A percentile compares a stretch with the other conserved stretches of the same genome.
These are phyloP conservation scores for Furcula furcula DNA, from an alignment of 2,888 invertebrate genomes.

Conservation along the genomic window DNA sequence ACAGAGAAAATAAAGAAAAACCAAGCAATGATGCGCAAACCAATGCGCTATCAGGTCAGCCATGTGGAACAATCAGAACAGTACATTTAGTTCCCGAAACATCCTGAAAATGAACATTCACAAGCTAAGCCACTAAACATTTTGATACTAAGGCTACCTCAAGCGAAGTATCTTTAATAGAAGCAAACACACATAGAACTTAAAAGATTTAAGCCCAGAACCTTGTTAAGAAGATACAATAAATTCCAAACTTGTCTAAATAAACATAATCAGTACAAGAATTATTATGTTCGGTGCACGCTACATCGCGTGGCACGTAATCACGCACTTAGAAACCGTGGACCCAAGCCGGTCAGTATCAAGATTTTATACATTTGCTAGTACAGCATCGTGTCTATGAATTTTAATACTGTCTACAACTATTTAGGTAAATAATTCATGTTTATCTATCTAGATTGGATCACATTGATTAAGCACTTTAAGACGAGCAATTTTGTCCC, in stretches of 20 bases:
- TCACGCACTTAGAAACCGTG: neutral
- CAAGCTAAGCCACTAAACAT: neutral
- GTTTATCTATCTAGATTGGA: too few species aligned
- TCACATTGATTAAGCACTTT: too few species aligned
- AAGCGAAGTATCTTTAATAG: neutral
- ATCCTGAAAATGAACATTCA: too few species aligned
- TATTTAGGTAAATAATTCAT: too few species aligned
- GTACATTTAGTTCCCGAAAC: too few species aligned
- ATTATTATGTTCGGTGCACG: conserved; percentile 10
- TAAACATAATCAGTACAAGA: conserved; percentile 1
- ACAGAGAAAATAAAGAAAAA: too few species aligned
- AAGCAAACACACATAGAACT: neutral
- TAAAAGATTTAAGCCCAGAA: neutral
- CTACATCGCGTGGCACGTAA: conserved; percentile 15
- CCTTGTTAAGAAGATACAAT: conserved; percentile 1
- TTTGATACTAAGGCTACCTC: neutral
- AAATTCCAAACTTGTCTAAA: conserved; percentile 2
- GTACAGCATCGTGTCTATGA: neutral
- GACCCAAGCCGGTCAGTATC: neutral
- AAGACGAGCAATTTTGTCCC: too few species aligned
- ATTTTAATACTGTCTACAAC: too few species aligned
- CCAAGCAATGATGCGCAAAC: too few species aligned
- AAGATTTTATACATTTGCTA: neutral
- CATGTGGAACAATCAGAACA: too few species aligned
- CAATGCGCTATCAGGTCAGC: too few species aligned